Conservation (phyloP, 2,797 vertebrate genomes). For the Cyprinodon diabolis region DNA sequence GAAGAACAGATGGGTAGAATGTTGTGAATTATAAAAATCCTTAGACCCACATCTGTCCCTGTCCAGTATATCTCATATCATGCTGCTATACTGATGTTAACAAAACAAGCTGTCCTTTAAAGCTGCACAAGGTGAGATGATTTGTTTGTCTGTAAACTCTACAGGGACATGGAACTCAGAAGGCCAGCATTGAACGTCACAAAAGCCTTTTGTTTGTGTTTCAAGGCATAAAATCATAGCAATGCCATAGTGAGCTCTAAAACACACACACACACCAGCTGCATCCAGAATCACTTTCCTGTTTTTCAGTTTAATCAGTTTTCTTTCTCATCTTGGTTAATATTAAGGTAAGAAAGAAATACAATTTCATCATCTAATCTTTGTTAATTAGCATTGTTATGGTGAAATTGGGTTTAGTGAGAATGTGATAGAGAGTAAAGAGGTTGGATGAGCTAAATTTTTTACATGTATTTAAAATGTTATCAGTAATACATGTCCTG, state of each 20-base stretch:
- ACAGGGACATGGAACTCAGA: not conserved
- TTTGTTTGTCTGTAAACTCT: not conserved
- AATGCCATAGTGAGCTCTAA: not conserved
- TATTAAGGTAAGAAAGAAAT: not conserved
- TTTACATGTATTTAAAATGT: not conserved
- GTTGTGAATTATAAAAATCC: constrained; percentile 2
- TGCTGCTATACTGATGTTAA: constrained; percentile 2
- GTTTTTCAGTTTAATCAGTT: not conserved
- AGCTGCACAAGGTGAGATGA: constrained; percentile 10
- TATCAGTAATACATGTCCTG: not conserved
- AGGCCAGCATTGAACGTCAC: not conserved
- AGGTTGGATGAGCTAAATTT: not conserved
- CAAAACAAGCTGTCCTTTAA: constrained; percentile 5
- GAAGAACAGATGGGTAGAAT: not conserved
- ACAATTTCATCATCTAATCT: not conserved
- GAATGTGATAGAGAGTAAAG: not conserved
- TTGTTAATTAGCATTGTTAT: not conserved
- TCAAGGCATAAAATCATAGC: not conserved
- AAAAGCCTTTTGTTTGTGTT: not conserved
- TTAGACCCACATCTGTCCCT: constrained; percentile 1
- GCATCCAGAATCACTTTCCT: not conserved
- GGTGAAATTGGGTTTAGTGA: not conserved
- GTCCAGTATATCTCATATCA: not conserved
- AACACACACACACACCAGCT: not conserved
- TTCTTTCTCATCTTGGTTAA: not conserved